Percentiles rank a stretch among this genome's conserved stretches.
phyloP scores from a whole-genome alignment of 2,797 vertebrate species.

The Odontamblyopus rebecca region DNA sequence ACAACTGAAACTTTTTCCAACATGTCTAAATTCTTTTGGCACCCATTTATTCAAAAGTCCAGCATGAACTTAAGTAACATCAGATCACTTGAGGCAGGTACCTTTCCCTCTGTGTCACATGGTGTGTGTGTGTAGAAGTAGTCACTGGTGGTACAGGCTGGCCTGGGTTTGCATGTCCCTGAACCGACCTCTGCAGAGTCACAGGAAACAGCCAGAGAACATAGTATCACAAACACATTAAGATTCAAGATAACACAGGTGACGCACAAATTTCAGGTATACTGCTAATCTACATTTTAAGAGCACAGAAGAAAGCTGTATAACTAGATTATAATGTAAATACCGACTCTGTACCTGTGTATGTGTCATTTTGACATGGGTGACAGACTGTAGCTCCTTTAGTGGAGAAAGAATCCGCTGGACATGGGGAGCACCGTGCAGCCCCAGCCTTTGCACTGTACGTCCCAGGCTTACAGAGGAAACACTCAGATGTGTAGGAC shows the following conservation, averaged over 20 bases:
- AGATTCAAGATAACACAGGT: constrained; percentile 56
- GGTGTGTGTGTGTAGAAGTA: constrained; percentile 94
- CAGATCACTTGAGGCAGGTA: constrained; percentile 37
- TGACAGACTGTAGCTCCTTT: constrained; percentile 88
- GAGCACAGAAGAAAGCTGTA: not conserved
- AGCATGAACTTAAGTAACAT: not conserved
- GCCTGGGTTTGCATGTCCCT: constrained; percentile 81
- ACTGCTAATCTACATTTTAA: not conserved
- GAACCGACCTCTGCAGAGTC: constrained; percentile 82
- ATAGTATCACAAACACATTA: constrained; percentile 45
- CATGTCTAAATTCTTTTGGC: no score
- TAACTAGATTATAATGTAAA: not conserved
- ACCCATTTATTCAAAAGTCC: not conserved
- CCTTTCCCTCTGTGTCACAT: constrained; percentile 86
- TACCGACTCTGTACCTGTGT: constrained; percentile 78
- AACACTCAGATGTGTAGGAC: constrained; percentile 96
- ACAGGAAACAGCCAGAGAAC: constrained; percentile 21
- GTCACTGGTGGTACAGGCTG: constrained; percentile 86
- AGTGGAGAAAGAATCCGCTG: constrained; percentile 82
- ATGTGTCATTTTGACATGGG: constrained; percentile 80
- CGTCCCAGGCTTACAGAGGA: constrained; percentile 93
- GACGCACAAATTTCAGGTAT: not conserved
- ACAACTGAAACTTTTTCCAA: no score
- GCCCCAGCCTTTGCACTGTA: constrained; percentile 82
- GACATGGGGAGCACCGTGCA: constrained; percentile 83